Evolutionary conservation across 2,797 vertebrate species (phyloP).

Genomic region (Rousettus madagascariensis): DNA sequence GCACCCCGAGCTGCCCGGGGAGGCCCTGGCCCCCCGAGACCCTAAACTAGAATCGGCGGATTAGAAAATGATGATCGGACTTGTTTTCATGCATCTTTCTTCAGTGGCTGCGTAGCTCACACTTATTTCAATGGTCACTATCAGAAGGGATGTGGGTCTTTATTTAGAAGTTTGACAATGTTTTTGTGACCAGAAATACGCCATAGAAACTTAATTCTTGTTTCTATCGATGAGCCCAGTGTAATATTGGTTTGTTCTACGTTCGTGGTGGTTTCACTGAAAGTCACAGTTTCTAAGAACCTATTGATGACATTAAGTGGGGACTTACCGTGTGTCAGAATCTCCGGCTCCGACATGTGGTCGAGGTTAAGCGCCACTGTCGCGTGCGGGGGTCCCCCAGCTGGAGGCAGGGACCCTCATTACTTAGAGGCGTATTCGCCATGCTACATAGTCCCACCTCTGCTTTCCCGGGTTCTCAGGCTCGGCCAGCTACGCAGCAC

Average conservation of each 20-base stretch:
- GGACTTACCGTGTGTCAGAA: not conserved
- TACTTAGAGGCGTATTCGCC: fast-evolving
- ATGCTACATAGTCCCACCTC: too few species aligned
- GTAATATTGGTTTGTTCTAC: too few species aligned
- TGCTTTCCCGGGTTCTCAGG: not conserved
- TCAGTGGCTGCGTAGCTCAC: not conserved
- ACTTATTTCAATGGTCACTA: not conserved
- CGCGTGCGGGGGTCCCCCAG: too few species aligned
- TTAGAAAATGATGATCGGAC: not conserved
- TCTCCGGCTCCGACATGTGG: not conserved
- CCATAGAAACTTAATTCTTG: not conserved
- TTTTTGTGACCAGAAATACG: not conserved
- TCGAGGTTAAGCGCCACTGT: not conserved
- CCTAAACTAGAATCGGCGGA: not conserved
- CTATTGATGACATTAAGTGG: not conserved
- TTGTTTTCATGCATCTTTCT: not conserved
- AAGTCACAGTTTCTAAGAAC: not conserved
- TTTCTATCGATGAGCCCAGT: too few species aligned
- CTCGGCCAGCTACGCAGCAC: not conserved
- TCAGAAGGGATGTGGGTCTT: not conserved
- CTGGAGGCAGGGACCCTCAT: not conserved
- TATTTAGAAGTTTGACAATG: not conserved
- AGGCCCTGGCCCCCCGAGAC: not conserved
- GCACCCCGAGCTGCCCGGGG: not conserved
- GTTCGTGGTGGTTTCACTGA: not conserved